Evolutionary conservation across 35 echinoderm and acorn worm genomes (phyloP).

Genomic region (Apostichopus parvimensis): DNA sequence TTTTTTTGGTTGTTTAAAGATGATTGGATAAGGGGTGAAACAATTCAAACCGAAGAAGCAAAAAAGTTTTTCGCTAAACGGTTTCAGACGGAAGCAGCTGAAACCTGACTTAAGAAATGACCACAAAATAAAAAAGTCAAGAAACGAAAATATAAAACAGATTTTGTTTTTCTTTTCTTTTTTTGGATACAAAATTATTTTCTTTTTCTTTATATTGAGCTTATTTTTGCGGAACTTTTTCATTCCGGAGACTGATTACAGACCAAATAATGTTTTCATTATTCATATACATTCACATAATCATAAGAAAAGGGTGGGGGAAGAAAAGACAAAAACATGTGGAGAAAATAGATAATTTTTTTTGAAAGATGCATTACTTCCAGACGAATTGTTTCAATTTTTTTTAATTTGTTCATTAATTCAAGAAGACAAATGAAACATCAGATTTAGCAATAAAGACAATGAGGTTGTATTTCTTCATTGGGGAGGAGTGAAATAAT

Average conservation of each 20-base stretch:
- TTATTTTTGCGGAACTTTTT: neutral
- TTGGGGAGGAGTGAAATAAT: too few species aligned
- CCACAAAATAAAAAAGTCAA: neutral
- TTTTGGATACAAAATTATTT: conserved; percentile 55
- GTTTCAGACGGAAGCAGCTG: conserved; percentile 25
- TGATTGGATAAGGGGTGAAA: conserved; percentile 5
- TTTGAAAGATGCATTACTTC: too few species aligned
- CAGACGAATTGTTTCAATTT: too few species aligned
- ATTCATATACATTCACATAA: neutral
- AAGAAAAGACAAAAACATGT: too few species aligned
- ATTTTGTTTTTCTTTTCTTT: neutral
- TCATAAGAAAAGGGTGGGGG: too few species aligned
- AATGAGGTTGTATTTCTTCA: too few species aligned
- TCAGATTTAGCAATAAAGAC: too few species aligned
- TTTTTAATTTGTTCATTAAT: too few species aligned
- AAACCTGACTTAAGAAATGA: conserved; percentile 38
- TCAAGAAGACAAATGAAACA: too few species aligned
- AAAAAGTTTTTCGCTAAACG: conserved; percentile 29
- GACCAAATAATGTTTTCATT: neutral
- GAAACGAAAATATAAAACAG: neutral
- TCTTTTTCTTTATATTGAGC: neutral
- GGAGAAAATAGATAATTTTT: too few species aligned
- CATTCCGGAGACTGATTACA: neutral
- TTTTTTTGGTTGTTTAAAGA: conserved; percentile 24
- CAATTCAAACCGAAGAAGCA: conserved; percentile 2